Evolutionary conservation across 1,140 invertebrate genomes (phyloP), one percentile per base, ranked within the genome.

Genomic region (Diorhabda sublineata): DNA sequence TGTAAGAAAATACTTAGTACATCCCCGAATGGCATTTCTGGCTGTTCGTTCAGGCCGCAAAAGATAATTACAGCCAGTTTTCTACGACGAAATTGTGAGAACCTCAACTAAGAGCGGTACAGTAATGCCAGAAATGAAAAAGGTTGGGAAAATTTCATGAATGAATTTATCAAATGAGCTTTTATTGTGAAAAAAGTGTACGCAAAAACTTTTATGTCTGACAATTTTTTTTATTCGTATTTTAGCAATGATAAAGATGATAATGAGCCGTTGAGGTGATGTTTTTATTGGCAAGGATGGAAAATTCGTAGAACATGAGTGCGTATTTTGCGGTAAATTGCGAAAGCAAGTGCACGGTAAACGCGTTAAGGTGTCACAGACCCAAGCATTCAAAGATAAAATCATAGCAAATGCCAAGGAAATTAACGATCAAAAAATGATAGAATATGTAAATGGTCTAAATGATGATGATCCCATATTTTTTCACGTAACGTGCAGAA

Each of bases 401-500:
- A 57, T 57, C 11, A 57, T 9, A 57, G 56, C 8, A 57, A 57
- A 57, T 57, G 56, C 56, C 8, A 57, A 8, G 8, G 4, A 57
- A 57, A 11, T 11, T 9, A 57, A 57, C 56, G 56, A 57, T 11
- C 56, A 57, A 11, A 8, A 9, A 3, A 57, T 57, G 56, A 9
- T 57, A 57, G 56, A 57, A 9, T 57, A 57, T 57, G 8, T 6
- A 11, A 57, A 11, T 11, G 11, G 8, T 57, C 56, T 57, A 9
- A 57, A 11, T 57, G 56, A 57, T 57, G 56, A 57, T 57, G 56
- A 57, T 57, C 56, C 56, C 3, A 57, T 57, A 9, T 57, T 57
- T 57, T 57, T 57, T 57, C 56, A 57, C 56, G 56, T 57, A 9
- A 57, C 56, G 56, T 57, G 56, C 56, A 57, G 56, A 57, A 57